A percentile compares a stretch with the other conserved stretches of the same genome.
Conservation (phyloP, 92 coral and sea anemone genomes). For the Hydrozoanthus gracilis region DNA sequence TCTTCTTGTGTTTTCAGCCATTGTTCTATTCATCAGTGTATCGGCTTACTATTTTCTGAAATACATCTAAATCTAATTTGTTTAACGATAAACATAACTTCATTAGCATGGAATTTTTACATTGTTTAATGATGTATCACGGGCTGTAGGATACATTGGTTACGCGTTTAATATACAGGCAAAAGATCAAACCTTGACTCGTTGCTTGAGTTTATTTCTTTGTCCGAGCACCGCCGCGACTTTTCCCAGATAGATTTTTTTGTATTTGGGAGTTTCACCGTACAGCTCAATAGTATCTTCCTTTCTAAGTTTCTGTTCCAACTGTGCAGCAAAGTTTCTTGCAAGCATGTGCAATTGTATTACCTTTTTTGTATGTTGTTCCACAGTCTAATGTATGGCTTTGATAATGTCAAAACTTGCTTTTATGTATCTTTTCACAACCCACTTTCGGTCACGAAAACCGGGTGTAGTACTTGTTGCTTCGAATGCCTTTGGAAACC, state of each 20-base stretch:
- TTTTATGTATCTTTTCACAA: not conserved
- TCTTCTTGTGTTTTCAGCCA: too few relatives aligned
- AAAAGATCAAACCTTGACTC: too few relatives aligned
- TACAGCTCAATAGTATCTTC: slow-evolving; percentile 31
- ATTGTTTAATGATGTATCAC: too few relatives aligned
- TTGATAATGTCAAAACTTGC: not conserved
- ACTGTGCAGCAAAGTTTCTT: slow-evolving; percentile 17
- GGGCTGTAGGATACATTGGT: too few relatives aligned
- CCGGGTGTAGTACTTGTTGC: slow-evolving; percentile 20
- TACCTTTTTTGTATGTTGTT: not conserved
- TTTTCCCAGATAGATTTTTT: slow-evolving; percentile 50
- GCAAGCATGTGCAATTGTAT: slow-evolving; percentile 16
- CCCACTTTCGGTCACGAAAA: slow-evolving; percentile 2
- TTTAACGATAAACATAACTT: too few relatives aligned
- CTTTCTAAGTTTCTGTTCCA: slow-evolving; percentile 13
- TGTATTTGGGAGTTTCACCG: slow-evolving; percentile 39
- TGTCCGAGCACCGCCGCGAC: too few relatives aligned
- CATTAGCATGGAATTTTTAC: too few relatives aligned
- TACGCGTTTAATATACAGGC: too few relatives aligned
- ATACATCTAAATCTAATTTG: too few relatives aligned
- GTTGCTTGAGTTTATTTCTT: too few relatives aligned
- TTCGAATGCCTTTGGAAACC: not conserved
- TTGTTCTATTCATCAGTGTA: too few relatives aligned
- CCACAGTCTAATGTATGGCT: not conserved
- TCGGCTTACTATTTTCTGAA: too few relatives aligned